A percentile compares a stretch with the other conserved stretches of the same genome.
These are phyloP conservation scores for Caenorhabditis sp. DNA, from an alignment of 2,888 invertebrate genomes.

Conservation along the genomic window DNA sequence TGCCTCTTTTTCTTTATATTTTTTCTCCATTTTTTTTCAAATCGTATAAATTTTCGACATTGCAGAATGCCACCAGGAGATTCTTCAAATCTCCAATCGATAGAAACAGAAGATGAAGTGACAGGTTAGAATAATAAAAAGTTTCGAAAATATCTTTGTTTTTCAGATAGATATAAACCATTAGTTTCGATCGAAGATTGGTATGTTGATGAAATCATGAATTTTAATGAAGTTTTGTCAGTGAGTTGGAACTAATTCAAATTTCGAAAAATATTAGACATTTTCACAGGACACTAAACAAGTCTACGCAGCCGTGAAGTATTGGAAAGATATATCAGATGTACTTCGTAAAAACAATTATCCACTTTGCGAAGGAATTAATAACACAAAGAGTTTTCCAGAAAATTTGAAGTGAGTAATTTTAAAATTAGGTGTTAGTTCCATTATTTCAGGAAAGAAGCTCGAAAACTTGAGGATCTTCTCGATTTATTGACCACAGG, in stretches of 20 bases:
- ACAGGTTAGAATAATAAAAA: neutral
- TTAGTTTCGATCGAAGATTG: constrained; percentile 10
- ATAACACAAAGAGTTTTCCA: constrained; percentile 5
- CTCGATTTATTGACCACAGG: constrained; percentile 18
- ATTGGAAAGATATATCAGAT: constrained; percentile 39
- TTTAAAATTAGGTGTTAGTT: neutral
- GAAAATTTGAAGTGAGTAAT: neutral
- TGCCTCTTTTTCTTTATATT: constrained; percentile 4
- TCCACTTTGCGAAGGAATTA: constrained; percentile 31
- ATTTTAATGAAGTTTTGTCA: constrained; percentile 17
- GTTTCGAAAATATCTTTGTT: neutral
- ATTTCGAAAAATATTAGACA: neutral
- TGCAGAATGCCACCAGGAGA: constrained; percentile 22
- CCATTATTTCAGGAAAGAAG: constrained; percentile 4
- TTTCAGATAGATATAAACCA: neutral
- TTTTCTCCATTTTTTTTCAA: neutral
- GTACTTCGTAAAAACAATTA: constrained; percentile 22
- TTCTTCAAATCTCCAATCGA: constrained; percentile 6
- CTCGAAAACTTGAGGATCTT: constrained; percentile 25
- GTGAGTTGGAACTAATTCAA: neutral
- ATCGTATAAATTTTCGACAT: neutral
- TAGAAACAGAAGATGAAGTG: constrained; percentile 2
- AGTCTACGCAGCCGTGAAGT: constrained; percentile 11
- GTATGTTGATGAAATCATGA: constrained; percentile 11
- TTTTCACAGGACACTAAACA: constrained; percentile 12